phyloP scores from a whole-genome alignment of 2,888 invertebrate genomes.

The Macaria notata region DNA sequence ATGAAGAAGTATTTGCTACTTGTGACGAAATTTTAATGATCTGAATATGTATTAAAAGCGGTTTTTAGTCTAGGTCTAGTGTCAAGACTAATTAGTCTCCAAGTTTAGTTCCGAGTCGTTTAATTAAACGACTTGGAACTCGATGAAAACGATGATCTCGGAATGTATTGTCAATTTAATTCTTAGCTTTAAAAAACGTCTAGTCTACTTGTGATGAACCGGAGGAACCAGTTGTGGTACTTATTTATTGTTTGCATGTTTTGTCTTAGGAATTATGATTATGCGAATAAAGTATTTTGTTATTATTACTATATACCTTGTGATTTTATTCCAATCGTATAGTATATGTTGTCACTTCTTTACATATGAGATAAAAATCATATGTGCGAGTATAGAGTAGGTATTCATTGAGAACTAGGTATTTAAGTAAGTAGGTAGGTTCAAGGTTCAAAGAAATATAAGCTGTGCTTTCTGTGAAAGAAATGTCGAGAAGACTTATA shows the following conservation, averaged over 20 bases:
- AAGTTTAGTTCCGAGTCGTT: too few species aligned
- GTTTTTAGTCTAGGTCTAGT: too few species aligned
- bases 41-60: too few species aligned
- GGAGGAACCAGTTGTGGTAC: constrained; percentile 12
- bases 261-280: constrained; percentile 10
- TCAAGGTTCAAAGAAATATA: constrained; percentile 1
- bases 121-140: background rate
- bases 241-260: constrained; percentile 3
- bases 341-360: background rate
- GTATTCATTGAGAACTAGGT: background rate
- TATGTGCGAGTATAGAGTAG: background rate
- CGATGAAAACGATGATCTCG: background rate
- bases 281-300: constrained; percentile 21
- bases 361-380: background rate
- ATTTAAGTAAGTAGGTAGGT: background rate
- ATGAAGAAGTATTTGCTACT: too few species aligned
- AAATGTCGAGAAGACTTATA: constrained; percentile 17
- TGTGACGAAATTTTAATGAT: too few species aligned
- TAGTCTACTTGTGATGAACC: constrained; percentile 27
- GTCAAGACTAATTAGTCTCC: too few species aligned
- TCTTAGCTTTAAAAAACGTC: constrained; percentile 5
- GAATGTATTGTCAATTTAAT: background rate
- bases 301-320: background rate
- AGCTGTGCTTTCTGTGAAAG: background rate
- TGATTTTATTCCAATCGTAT: background rate